phyloP scores from a whole-genome alignment of 1,140 invertebrate species.

The Hylaeus volcanicus region DNA sequence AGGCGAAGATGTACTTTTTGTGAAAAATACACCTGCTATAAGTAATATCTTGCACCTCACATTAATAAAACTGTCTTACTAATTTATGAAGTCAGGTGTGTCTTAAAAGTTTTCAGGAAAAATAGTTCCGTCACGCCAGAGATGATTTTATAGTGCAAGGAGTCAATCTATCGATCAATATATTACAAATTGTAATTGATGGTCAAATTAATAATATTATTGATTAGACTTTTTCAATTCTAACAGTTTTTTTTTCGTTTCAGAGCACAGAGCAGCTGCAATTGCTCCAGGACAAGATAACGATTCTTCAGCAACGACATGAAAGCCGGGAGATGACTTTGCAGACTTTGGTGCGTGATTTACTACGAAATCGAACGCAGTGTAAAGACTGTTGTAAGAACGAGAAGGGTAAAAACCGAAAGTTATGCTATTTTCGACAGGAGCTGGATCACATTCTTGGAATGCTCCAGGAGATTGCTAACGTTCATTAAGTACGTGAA shows the following conservation, averaged over 20 bases:
- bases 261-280: conserved; percentile 78
- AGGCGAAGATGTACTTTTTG: too few species aligned
- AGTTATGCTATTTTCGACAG: conserved; percentile 80
- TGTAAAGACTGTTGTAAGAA: conserved; percentile 75
- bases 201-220: too few species aligned
- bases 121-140: too few species aligned
- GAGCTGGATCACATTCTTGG: conserved; percentile 80
- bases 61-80: too few species aligned
- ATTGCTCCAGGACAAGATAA: conserved; percentile 78
- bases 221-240: background rate
- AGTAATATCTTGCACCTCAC: too few species aligned
- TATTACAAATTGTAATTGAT: too few species aligned
- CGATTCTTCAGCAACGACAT: conserved; percentile 79
- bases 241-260: conserved; percentile 33
- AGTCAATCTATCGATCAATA: too few species aligned
- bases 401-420: conserved; percentile 76
- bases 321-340: conserved; percentile 80
- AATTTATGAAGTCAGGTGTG: too few species aligned
- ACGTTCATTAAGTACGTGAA: conserved; percentile 65
- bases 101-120: too few species aligned
- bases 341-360: conserved; percentile 79
- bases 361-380: conserved; percentile 74
- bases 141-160: too few species aligned
- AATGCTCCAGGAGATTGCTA: conserved; percentile 78
- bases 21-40: too few species aligned